A percentile compares a stretch with the other conserved stretches of the same genome.
phyloP scores from a whole-genome alignment of 2,888 invertebrate genomes.

The Dorcus parallelipipedus region DNA sequence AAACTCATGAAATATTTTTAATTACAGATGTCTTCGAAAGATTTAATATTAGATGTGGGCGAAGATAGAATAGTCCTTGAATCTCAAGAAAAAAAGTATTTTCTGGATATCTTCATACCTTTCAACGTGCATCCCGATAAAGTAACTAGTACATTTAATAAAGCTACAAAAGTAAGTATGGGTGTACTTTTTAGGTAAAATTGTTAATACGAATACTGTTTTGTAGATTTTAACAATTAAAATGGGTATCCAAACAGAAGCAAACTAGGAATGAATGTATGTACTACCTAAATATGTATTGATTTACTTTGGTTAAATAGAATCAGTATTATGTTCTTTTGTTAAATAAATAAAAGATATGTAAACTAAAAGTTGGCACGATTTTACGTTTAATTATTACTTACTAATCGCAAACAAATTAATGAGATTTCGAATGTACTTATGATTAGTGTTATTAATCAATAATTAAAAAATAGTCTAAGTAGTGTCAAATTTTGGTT shows the following conservation, averaged over 20 bases:
- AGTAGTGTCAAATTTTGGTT: no score
- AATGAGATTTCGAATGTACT: no score
- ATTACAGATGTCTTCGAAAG: slow-evolving; percentile 57
- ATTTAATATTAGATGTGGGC: slow-evolving; percentile 66
- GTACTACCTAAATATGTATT: neutral
- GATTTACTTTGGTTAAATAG: no score
- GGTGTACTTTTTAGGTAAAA: neutral
- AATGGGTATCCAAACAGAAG: slow-evolving; percentile 7
- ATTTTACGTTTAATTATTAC: no score
- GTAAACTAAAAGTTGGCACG: no score
- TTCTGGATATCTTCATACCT: slow-evolving; percentile 69
- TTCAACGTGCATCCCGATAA: slow-evolving; percentile 60
- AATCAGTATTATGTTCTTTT: no score
- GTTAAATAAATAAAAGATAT: no score
- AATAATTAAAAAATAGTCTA: no score
- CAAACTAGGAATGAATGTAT: neutral
- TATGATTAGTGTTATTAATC: no score
- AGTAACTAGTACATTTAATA: slow-evolving; percentile 54
- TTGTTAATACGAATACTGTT: slow-evolving; percentile 3
- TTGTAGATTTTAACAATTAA: slow-evolving; percentile 17
- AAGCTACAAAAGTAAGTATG: slow-evolving; percentile 50
- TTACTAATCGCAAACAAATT: no score
- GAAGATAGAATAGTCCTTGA: slow-evolving; percentile 72
- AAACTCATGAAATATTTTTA: slow-evolving; percentile 14
- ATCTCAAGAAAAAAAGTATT: slow-evolving; percentile 56